Percentiles rank a stretch among this genome's conserved stretches.
These are phyloP conservation scores for Isaurus tuberculatus DNA, from an alignment of 92 coral and sea anemone genomes.

Conservation along the genomic window DNA sequence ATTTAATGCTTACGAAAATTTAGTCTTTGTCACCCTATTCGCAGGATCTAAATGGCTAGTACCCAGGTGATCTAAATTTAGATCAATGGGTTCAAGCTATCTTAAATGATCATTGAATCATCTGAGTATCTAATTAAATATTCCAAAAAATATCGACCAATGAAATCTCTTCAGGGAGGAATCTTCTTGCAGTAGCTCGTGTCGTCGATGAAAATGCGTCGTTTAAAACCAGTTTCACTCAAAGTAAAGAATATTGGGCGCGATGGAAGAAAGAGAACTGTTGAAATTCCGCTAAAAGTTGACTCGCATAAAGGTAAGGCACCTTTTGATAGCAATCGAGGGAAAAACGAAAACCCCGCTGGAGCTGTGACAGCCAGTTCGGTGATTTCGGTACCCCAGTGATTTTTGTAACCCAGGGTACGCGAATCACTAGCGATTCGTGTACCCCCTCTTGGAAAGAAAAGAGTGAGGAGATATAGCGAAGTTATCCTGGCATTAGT, in stretches of 20 bases:
- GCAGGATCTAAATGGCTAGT: constrained; percentile 61
- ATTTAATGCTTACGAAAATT: too few species aligned
- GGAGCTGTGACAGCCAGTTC: too few species aligned
- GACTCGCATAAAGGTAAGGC: constrained; percentile 37
- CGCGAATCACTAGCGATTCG: too few species aligned
- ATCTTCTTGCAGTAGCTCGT: too few species aligned
- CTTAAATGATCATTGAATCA: constrained; percentile 59
- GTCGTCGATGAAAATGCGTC: constrained; percentile 38
- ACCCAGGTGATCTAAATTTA: constrained; percentile 54
- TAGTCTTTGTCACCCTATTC: constrained; percentile 63
- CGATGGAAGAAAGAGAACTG: constrained; percentile 52
- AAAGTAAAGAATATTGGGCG: constrained; percentile 58
- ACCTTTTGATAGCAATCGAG: constrained; percentile 23
- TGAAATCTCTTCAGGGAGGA: constrained; percentile 40
- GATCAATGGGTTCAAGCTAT: constrained; percentile 54
- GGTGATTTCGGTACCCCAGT: too few species aligned
- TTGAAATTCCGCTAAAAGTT: constrained; percentile 49
- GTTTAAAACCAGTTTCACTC: constrained; percentile 51
- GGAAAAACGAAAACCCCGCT: constrained; percentile 30
- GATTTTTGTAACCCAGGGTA: too few species aligned
- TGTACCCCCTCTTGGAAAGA: too few species aligned
- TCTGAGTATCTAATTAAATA: constrained; percentile 57
- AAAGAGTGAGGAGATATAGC: too few species aligned
- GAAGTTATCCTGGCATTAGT: too few species aligned
- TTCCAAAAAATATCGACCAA: constrained; percentile 57